A percentile compares a stretch with the other conserved stretches of the same genome.
phyloP scores from a whole-genome alignment of 2,113 vertebrate genomes.

The Recurvirostra avosetta region DNA sequence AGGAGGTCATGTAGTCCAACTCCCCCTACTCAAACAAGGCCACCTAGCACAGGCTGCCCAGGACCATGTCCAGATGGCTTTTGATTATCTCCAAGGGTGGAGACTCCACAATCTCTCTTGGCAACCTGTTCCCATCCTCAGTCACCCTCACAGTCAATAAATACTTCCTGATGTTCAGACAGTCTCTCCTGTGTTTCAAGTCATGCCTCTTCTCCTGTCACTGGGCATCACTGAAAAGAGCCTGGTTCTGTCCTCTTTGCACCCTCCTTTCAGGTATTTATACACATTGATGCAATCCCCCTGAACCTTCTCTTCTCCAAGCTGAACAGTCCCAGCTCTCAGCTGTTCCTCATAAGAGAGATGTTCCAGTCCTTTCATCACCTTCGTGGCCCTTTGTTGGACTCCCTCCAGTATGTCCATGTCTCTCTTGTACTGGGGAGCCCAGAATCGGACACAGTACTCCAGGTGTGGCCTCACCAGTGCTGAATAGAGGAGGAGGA shows the following conservation, averaged over 20 bases:
- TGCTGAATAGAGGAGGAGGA: neutral
- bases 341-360: neutral
- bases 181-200: neutral
- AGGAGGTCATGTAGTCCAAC: neutral
- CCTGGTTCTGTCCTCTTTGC: neutral
- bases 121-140: neutral
- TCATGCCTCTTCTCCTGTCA: neutral
- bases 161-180: neutral
- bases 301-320: neutral
- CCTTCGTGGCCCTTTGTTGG: neutral
- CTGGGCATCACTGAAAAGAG: neutral
- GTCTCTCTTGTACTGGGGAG: neutral
- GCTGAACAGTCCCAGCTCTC: neutral
- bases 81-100: neutral
- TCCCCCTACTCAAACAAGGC: neutral
- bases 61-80: neutral
- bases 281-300: neutral
- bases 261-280: neutral
- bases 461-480: neutral
- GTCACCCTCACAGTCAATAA: neutral
- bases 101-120: neutral
- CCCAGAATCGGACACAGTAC: neutral
- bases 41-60: neutral
- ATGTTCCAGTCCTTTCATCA: neutral
- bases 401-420: neutral